Conservation (phyloP, 2,888 invertebrate species). For the Theretra japonica region DNA sequence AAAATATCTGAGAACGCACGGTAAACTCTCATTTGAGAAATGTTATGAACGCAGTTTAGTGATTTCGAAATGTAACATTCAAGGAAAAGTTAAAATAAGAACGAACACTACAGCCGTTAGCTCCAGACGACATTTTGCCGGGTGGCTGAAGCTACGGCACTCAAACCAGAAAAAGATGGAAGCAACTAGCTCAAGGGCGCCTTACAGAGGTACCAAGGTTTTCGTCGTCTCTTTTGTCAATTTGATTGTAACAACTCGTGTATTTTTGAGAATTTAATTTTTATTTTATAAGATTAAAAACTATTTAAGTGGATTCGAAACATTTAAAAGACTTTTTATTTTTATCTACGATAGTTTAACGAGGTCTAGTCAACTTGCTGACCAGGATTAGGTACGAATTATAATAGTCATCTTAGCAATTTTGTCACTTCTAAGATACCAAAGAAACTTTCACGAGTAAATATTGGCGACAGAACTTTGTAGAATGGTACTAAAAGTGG, state of each 20-base stretch:
- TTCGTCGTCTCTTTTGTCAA: neutral
- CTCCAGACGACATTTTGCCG: conserved; percentile 7
- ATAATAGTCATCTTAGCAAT: neutral
- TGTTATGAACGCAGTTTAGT: neutral
- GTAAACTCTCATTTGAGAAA: neutral
- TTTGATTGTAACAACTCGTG: neutral
- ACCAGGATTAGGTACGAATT: neutral
- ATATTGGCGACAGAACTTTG: too few species aligned
- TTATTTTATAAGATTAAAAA: neutral
- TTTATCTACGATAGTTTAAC: too few species aligned
- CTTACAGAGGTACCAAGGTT: neutral
- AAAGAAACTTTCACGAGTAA: too few species aligned
- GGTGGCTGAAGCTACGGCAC: neutral
- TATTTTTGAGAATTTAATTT: neutral
- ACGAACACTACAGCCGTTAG: conserved; percentile 11
- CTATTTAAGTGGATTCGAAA: neutral
- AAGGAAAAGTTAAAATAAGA: conserved; percentile 9
- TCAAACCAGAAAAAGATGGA: conserved; percentile 22
- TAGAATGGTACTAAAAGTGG: neutral
- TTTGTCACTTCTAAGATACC: neutral
- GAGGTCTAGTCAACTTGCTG: too few species aligned
- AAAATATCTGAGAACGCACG: neutral
- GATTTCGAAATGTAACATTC: neutral
- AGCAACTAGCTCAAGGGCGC: conserved; percentile 24
- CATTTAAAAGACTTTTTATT: neutral